These are phyloP conservation scores for Trichogramma dendrolimi DNA, from an alignment of 2,888 invertebrate genomes.

Conservation along the genomic window DNA sequence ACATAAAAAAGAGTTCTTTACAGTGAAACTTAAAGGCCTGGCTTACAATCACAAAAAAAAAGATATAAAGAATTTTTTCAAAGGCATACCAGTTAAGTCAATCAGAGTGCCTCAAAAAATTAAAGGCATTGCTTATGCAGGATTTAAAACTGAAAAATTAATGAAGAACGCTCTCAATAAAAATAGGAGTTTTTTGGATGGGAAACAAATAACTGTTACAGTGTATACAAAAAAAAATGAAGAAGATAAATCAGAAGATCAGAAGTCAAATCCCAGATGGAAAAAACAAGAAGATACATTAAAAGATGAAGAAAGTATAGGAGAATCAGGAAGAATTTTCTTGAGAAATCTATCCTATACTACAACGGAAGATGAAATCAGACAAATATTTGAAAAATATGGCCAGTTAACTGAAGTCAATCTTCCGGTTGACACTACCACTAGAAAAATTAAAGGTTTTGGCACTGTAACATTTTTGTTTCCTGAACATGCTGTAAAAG, in stretches of 20 bases:
- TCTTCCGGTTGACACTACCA: conserved; percentile 79
- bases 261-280: conserved; percentile 56
- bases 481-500: conserved; percentile 91
- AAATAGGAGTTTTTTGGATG: conserved; percentile 75
- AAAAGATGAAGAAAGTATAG: conserved; percentile 73
- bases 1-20: conserved; percentile 54
- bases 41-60: conserved; percentile 77
- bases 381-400: conserved; percentile 75
- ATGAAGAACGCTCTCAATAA: conserved; percentile 76
- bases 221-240: conserved; percentile 53
- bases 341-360: conserved; percentile 86
- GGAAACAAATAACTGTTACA: conserved; percentile 61
- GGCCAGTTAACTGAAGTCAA: conserved; percentile 81
- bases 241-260: conserved; percentile 31
- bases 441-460: conserved; percentile 85
- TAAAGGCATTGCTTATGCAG: conserved; percentile 86
- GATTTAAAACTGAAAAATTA: conserved; percentile 78
- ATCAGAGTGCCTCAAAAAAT: conserved; percentile 73
- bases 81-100: conserved; percentile 72
- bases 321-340: conserved; percentile 89
- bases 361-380: conserved; percentile 80
- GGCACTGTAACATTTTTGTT: conserved; percentile 88
- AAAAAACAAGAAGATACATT: conserved; percentile 62
- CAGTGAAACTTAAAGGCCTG: conserved; percentile 72
- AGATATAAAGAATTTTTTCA: conserved; percentile 80